Evolutionary conservation across 2,888 invertebrate genomes (phyloP).

Genomic region (Malacosoma neustria): DNA sequence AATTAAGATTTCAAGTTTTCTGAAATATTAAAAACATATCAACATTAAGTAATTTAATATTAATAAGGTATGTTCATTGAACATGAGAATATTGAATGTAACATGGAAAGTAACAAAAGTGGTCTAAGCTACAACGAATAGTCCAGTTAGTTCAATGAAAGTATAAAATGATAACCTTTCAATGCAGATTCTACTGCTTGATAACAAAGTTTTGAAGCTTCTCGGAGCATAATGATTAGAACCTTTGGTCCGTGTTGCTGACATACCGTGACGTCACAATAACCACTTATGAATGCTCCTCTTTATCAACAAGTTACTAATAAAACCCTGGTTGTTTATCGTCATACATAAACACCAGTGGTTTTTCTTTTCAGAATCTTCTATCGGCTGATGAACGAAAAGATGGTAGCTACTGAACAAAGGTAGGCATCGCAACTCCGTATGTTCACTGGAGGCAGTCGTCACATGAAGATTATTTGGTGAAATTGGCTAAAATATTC

Average conservation of each 20-base stretch:
- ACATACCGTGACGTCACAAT: conserved; percentile 62
- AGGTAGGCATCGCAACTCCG: conserved; percentile 58
- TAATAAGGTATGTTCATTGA: no score
- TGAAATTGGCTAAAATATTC: no score
- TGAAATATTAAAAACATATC: no score
- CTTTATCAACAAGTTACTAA: conserved; percentile 70
- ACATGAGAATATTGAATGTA: no score
- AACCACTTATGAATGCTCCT: conserved; percentile 70
- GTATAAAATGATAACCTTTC: no score
- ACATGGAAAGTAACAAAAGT: no score
- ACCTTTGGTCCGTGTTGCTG: conserved; percentile 72
- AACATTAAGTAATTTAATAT: no score
- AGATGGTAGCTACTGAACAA: conserved; percentile 46
- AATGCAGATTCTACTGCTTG: no score
- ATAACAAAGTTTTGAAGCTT: no score
- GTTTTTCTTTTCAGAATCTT: conserved; percentile 88
- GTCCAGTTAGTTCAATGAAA: no score
- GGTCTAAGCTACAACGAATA: no score
- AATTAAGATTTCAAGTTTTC: no score
- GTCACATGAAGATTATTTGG: conserved; percentile 28
- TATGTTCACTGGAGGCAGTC: conserved; percentile 40
- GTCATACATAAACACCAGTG: conserved; percentile 92
- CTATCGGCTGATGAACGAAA: conserved; percentile 59
- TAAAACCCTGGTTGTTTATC: conserved; percentile 77
- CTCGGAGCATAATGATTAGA: conserved; percentile 70